Conservation (phyloP, 2,888 invertebrate species). For the Drosophila emarginata region DNA sequence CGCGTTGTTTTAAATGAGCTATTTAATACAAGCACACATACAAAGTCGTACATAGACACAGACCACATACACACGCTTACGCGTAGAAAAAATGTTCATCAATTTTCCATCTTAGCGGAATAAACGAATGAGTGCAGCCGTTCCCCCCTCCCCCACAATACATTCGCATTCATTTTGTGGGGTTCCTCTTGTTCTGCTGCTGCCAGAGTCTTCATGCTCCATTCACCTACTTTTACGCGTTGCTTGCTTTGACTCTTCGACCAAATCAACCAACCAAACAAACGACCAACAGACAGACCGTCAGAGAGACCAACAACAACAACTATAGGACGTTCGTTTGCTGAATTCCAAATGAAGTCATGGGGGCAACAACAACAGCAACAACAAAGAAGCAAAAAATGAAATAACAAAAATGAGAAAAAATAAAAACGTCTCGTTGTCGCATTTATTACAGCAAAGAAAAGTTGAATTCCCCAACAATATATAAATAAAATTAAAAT, state of each 20-base stretch:
- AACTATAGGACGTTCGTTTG: slow-evolving; percentile 62
- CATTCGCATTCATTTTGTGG: background rate
- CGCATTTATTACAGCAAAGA: slow-evolving; percentile 66
- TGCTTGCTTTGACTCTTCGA: slow-evolving; percentile 49
- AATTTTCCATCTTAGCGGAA: slow-evolving; percentile 18
- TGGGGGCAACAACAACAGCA: slow-evolving; percentile 52
- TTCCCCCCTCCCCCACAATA: slow-evolving; percentile 16
- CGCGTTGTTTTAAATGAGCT: slow-evolving; percentile 21
- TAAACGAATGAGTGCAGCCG: slow-evolving; percentile 36
- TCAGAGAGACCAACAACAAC: slow-evolving; percentile 34
- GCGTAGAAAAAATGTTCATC: slow-evolving; percentile 32
- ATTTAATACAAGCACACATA: slow-evolving; percentile 40
- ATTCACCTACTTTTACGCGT: slow-evolving; percentile 80
- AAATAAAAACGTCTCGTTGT: slow-evolving; percentile 59
- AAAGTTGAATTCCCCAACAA: slow-evolving; percentile 20
- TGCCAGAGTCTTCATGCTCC: slow-evolving; percentile 70
- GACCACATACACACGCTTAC: background rate
- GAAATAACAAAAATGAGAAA: slow-evolving; percentile 34
- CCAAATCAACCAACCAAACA: background rate
- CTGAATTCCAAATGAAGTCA: slow-evolving; percentile 78
- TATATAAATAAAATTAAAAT: slow-evolving; percentile 49
- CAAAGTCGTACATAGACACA: slow-evolving; percentile 14
- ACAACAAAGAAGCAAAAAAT: slow-evolving; percentile 26
- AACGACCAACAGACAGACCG: background rate
- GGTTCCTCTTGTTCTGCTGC: background rate